Evolutionary conservation across 2,113 vertebrate species (phyloP), one percentile per base, ranked within the genome.

Genomic region (Gasterosteus nipponicus): DNA sequence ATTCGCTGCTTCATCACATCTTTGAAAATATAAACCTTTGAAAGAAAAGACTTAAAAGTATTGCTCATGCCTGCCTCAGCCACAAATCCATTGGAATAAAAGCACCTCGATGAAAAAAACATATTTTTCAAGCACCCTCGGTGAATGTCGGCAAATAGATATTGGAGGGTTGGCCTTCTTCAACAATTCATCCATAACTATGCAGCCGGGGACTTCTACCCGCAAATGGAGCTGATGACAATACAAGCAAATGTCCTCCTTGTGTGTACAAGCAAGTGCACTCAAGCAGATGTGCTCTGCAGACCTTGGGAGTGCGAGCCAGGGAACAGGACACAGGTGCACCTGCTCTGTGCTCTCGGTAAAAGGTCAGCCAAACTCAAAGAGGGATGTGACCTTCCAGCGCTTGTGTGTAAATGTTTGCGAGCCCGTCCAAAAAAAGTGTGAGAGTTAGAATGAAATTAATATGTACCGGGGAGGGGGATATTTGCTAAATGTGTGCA

Each of bases 311-410:
- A 89, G 83, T 77, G 80, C 79, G 85, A 88, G 91, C 89, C 91
- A 90, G 87, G 80, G 74, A 89, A 86, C 81, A 83, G 91, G 83
- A 91, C 90, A 90, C 91, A 91, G 90, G 90, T 91, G 90, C 90
- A 92, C 89, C 89, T 90, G 91, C 89, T 91, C 86, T 89, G 79
- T 85, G 88, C 83, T 92, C 86, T 92, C 83, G 0, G 75, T 59
- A 58, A 92, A 92, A 92, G 90, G 91, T 91, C 91, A 91, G 85
- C 86, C 89, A 92, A 90, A 88, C 79, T 88, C 84, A 85, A 75
- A 69, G 77, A 73, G 51, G 35, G 86, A 87, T 53, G 75, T 73
- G 79, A 84, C 90, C 81, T 83, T 89, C 75, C 53, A 54, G 39
- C 19, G n/a, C 62, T 59, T 49, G 67, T 83, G 71, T 65, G 72